Evolutionary conservation across 2,888 invertebrate genomes (phyloP), one percentile per base, ranked within the genome.

Genomic region (Eretmocerus hayati): DNA sequence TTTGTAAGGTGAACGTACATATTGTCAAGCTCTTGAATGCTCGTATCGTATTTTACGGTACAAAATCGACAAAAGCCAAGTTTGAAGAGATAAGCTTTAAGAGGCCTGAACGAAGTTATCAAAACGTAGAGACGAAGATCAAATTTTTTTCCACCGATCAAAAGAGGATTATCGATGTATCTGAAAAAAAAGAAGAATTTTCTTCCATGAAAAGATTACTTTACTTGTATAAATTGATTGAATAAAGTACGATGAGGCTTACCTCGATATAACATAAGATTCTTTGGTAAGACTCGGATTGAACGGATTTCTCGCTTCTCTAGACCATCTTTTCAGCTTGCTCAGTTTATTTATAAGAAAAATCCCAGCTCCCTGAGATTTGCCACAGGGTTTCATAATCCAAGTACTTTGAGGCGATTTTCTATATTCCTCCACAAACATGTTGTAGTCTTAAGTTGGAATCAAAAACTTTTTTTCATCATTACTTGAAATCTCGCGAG

Each of bases 361-460:
- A 64, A 96, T 95, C 32, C 95, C 95, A n/a, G 88, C 84, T 2
- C 90, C 90, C 69, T 90, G 90, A 1, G 94, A 93, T 74, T 94
- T 90, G 22, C 93, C 93, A 68, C 93, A 92, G 0, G 95, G 95
- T 69, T 96, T 95, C 86, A 95, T 91, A 56, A 96, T 96, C 95
- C 95, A 96, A 1, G 94, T 95, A 60, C 90, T 90, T 66, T 89
- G 88, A 0, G 94, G 93, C 56, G 87, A 88, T 74, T 92, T 93
- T 45, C 93, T 79, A 69, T 94, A 96, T 67, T 95, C 94, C 67
- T 95, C 93, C 2, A 94, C 94, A 72, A 96, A 95, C 82, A 94
- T 85, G 69, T 94, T 95, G 71, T 96, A 96, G 73, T 96, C 95
- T 64, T 52, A 19, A 23, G 9, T 23, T 11, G 31, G 16, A 11